Conservation (phyloP, 2,797 vertebrate genomes). For the Scyliorhinus canicula region DNA sequence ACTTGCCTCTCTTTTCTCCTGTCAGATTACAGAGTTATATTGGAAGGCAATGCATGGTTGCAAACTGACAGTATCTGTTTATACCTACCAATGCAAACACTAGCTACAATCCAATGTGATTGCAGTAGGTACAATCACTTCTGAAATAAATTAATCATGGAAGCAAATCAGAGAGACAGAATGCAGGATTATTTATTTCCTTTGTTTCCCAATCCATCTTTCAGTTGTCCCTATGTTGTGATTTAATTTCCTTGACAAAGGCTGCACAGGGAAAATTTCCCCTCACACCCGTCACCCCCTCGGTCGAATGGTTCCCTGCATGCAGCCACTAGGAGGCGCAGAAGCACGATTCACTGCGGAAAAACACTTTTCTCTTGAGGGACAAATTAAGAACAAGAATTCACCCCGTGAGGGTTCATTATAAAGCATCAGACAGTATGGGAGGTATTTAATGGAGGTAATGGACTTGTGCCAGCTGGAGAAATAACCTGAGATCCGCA, state of each 20-base stretch:
- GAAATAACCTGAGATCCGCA: too few species aligned
- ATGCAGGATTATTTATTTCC: not conserved
- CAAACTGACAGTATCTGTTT: constrained; percentile 6
- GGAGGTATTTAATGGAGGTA: too few species aligned
- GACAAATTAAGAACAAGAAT: not conserved
- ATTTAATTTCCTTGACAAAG: not conserved
- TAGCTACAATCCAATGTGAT: not conserved
- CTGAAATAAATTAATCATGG: constrained; percentile 5
- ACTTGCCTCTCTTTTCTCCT: constrained; percentile 7
- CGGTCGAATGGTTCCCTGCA: not conserved
- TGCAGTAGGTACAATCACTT: not conserved
- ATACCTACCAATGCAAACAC: not conserved
- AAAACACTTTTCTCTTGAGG: not conserved
- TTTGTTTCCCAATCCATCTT: not conserved
- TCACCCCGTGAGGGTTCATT: not conserved
- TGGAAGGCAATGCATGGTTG: constrained; percentile 6
- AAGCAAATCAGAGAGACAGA: not conserved
- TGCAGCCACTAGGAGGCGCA: not conserved
- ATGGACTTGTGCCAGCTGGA: too few species aligned
- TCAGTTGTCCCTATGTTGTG: not conserved
- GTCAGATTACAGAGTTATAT: not conserved
- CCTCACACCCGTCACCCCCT: too few species aligned
- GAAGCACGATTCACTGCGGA: not conserved
- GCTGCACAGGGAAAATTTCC: not conserved
- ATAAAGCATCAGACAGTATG: not conserved